Evolutionary conservation across 2,113 vertebrate species (phyloP), one percentile per base, ranked within the genome.

Genomic region (Lagopus leucura): DNA sequence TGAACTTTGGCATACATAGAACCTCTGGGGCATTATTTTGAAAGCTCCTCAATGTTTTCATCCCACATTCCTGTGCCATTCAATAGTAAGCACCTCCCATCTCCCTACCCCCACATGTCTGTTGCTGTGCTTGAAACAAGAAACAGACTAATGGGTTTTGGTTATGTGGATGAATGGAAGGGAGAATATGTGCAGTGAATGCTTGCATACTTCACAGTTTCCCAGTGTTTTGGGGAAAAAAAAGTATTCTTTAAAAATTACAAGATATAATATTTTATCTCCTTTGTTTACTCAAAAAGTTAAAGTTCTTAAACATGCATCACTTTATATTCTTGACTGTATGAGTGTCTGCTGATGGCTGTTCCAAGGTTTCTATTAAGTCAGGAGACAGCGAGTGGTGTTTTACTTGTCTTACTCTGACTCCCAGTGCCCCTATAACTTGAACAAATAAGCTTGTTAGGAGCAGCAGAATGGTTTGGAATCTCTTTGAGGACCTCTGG

Each of bases 401-500:
- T 74, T 96, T 92, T 28, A 48, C 92, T 93, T 90, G 38, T 74
- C 94, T 92, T 28, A 48, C 90, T 92, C 94, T 52, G 61, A 48
- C 47, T 79, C 69, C 66, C 71, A 70, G 85, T 90, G 57, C 45
- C 48, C 69, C 69, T 2, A 18, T 88, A 94, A 88, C 3, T 7
- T 72, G 66, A 93, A 76, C 22, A 81, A 90, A 69, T 86, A 74
- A 67, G 34, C 85, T 83, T 70, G 89, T 88, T 71, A 89, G 74
- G 74, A 77, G 75, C 55, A 80, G 78, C 80, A 83, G 69, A 75
- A 45, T 75, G 72, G 90, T 88, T 81, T 16, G 16, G 82, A 91
- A 83, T 96, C 76, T 85, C 70, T 85, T 89, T 34, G 80, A 67
- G 58, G 58, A 88, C 69, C 32, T 55, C 57, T 0, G 32, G 61